phyloP scores from a whole-genome alignment of 2,113 vertebrate species.

The Mormyrus iriodes region DNA sequence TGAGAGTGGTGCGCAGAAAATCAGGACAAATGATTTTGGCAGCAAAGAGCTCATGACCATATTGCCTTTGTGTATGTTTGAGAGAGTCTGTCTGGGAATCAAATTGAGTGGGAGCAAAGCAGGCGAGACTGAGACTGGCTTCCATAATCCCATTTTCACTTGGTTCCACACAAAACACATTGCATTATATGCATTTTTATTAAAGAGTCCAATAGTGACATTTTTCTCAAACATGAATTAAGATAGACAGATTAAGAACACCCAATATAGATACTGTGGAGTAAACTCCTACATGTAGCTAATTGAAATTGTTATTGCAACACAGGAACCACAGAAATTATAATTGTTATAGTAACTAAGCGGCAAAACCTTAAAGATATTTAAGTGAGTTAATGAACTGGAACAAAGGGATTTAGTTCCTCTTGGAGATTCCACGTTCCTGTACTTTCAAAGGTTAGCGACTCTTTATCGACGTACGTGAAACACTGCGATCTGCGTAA shows the following conservation, averaged over 20 bases:
- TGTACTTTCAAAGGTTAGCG: neutral
- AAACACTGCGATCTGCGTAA: neutral
- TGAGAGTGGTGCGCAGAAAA: neutral
- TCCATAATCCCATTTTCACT: neutral
- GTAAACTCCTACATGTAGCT: neutral
- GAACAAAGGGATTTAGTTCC: neutral
- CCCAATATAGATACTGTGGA: neutral
- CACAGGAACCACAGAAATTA: neutral
- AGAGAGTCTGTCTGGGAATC: neutral
- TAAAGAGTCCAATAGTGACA: neutral
- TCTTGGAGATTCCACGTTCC: neutral
- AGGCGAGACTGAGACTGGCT: constrained; percentile 36
- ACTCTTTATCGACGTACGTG: neutral
- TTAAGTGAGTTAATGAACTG: neutral
- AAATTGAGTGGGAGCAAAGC: neutral
- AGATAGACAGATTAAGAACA: neutral
- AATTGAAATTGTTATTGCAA: neutral
- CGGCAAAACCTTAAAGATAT: neutral
- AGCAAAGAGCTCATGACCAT: neutral
- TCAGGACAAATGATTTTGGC: constrained; percentile 20
- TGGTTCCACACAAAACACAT: neutral
- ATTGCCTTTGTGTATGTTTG: neutral
- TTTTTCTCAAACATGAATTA: neutral
- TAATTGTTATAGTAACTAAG: neutral
- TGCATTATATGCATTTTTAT: neutral